Evolutionary conservation across 1,140 invertebrate genomes (phyloP).

Genomic region (Papilio helenus): DNA sequence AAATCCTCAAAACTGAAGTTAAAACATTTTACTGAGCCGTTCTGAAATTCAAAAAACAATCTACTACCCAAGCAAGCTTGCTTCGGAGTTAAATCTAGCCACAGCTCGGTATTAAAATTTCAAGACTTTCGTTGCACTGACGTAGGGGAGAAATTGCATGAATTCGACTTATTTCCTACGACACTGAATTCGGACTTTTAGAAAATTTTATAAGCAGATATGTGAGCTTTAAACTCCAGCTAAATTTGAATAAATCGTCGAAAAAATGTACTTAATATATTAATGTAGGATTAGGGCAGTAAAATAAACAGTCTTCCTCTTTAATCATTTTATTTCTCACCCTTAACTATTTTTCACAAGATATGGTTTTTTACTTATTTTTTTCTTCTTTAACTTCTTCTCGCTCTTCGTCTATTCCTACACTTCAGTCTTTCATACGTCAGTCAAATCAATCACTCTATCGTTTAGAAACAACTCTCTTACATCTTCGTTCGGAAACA

Average conservation of each 20-base stretch:
- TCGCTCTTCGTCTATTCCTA: no score
- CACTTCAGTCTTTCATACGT: no score
- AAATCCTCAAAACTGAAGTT: slow-evolving; percentile 7
- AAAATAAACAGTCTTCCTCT: no score
- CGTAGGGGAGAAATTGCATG: slow-evolving; percentile 16
- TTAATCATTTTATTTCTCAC: no score
- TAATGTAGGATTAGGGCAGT: no score
- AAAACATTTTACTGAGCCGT: background rate
- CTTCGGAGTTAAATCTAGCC: slow-evolving; percentile 8
- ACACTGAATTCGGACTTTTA: slow-evolving; percentile 6
- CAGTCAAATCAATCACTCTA: no score
- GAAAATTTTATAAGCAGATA: background rate
- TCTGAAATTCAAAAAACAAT: slow-evolving; percentile 34
- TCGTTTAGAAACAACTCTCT: no score
- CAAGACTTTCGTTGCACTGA: background rate
- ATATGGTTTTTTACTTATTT: no score
- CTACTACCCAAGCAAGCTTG: background rate
- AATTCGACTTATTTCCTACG: slow-evolving; percentile 32
- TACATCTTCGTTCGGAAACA: no score
- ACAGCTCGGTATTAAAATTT: background rate
- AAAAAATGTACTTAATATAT: background rate
- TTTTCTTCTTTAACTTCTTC: no score
- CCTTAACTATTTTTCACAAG: no score
- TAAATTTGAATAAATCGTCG: background rate
- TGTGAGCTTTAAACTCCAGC: background rate